These are phyloP conservation scores for Chloroceryle amazona DNA, from an alignment of 2,797 vertebrate genomes.

Conservation along the genomic window DNA sequence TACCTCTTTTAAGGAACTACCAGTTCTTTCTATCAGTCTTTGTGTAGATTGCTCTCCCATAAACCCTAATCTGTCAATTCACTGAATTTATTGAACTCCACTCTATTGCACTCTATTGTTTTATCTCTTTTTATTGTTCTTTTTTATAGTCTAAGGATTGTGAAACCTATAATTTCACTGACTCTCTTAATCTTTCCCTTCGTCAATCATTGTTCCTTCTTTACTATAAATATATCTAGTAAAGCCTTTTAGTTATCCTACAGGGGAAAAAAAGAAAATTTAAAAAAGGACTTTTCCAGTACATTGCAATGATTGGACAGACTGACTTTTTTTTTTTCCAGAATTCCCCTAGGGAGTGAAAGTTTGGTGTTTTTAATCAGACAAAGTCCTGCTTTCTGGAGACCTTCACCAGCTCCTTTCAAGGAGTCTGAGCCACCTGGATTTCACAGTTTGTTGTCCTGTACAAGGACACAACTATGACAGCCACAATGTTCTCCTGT, in stretches of 20 bases:
- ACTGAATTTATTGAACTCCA: background rate
- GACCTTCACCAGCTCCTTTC: background rate
- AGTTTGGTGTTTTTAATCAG: accelerated
- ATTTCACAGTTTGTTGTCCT: background rate
- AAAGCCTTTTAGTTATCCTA: background rate
- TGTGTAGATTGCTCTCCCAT: background rate
- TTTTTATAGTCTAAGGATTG: background rate
- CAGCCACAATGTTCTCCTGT: background rate
- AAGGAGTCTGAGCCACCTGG: background rate
- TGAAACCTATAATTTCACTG: background rate
- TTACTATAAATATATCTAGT: background rate
- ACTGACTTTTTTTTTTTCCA: background rate
- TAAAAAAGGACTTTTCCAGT: background rate
- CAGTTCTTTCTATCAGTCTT: background rate
- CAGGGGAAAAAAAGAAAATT: background rate
- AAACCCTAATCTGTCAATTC: background rate
- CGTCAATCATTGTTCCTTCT: background rate
- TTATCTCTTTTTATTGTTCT: background rate
- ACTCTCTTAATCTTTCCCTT: background rate
- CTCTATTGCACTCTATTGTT: background rate
- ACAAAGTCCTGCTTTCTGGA: background rate
- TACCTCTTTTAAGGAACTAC: background rate
- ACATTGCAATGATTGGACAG: background rate
- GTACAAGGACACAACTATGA: background rate
- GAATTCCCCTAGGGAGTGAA: accelerated